These are phyloP conservation scores for Micronycteris hirsuta DNA, from an alignment of 2,113 vertebrate genomes.

Conservation along the genomic window DNA sequence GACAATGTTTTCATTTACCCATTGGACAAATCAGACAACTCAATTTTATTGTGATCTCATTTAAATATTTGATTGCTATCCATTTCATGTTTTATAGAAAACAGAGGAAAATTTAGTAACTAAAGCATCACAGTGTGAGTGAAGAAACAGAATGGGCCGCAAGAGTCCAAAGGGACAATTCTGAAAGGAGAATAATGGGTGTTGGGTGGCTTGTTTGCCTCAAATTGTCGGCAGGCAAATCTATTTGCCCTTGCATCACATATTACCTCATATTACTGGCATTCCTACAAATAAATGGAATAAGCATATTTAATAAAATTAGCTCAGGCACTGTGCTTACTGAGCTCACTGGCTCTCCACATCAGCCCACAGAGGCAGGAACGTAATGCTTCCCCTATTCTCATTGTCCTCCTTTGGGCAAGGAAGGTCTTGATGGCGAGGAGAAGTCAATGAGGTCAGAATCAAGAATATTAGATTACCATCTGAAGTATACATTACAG, in stretches of 20 bases:
- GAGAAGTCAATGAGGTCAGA: background rate
- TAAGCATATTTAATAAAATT: background rate
- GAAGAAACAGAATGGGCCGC: background rate
- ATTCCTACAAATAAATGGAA: background rate
- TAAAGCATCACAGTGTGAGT: background rate
- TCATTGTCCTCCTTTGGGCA: background rate
- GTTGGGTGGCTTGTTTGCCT: background rate
- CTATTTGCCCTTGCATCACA: background rate
- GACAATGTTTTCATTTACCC: background rate
- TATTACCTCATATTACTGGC: background rate
- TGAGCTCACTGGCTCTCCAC: background rate
- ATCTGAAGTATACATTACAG: background rate
- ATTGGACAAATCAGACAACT: background rate
- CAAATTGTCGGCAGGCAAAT: background rate
- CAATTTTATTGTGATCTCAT: conserved; percentile 9
- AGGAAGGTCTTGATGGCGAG: background rate
- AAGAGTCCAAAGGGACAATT: background rate
- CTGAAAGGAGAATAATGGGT: background rate
- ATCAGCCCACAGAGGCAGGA: background rate
- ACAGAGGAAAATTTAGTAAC: background rate
- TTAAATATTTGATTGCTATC: conserved; percentile 18
- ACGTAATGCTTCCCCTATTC: background rate
- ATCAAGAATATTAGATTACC: background rate
- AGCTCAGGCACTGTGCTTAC: background rate
- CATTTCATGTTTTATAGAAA: background rate